Evolutionary conservation across 2,113 vertebrate genomes (phyloP).

Genomic region (Catharus fuscescens): DNA sequence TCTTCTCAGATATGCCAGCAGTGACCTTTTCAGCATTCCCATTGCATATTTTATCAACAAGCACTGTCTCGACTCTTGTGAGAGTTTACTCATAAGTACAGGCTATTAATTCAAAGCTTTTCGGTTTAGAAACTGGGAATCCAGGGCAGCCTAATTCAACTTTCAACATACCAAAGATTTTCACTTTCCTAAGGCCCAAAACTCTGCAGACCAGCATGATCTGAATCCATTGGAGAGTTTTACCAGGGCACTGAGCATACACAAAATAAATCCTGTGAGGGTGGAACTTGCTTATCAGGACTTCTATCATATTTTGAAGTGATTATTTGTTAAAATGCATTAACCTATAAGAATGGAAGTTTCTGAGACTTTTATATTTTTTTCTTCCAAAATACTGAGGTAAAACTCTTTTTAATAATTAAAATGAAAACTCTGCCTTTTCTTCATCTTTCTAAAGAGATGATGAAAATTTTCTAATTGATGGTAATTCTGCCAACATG

Average conservation of each 20-base stretch:
- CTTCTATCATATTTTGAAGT: not conserved
- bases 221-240: not conserved
- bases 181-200: not conserved
- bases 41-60: not conserved
- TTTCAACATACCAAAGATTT: not conserved
- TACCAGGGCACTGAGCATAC: not conserved
- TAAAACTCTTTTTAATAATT: not conserved
- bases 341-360: not conserved
- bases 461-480: not conserved
- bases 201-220: not conserved
- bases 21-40: not conserved
- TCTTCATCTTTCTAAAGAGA: not conserved
- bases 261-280: not conserved
- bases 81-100: not conserved
- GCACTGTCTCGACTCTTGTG: not conserved
- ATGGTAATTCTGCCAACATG: not conserved
- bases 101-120: not conserved
- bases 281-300: not conserved
- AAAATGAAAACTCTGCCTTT: not conserved
- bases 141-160: not conserved
- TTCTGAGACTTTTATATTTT: not conserved
- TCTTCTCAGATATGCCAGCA: not conserved
- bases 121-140: not conserved
- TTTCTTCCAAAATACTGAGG: not conserved
- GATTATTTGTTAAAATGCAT: not conserved